phyloP scores from a whole-genome alignment of 1,140 invertebrate genomes.

The Bombus difficillimus region DNA sequence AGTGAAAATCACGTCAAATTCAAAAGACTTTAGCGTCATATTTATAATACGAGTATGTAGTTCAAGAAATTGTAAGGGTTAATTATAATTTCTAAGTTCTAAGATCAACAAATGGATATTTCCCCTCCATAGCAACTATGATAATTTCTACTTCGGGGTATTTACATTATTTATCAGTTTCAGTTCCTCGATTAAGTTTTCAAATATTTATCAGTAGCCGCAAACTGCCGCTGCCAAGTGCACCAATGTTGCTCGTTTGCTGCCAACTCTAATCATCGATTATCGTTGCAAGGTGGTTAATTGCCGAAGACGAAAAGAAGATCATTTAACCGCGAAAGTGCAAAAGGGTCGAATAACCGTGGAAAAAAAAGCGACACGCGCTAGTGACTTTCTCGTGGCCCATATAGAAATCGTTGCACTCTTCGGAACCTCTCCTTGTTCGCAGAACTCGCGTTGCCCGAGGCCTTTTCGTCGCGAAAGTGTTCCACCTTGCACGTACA shows the following conservation, averaged over 20 bases:
- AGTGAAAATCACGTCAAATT: too few relatives aligned
- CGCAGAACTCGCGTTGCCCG: slow-evolving; percentile 29
- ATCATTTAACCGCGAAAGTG: slow-evolving; percentile 46
- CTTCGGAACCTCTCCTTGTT: slow-evolving; percentile 46
- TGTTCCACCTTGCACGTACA: slow-evolving; percentile 39
- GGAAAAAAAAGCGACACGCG: slow-evolving; percentile 66
- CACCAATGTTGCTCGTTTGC: not conserved
- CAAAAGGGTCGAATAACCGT: slow-evolving; percentile 56
- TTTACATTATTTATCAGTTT: not conserved
- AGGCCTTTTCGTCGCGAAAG: slow-evolving; percentile 41
- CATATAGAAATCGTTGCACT: slow-evolving; percentile 72
- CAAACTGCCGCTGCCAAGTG: not conserved
- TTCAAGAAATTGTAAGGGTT: too few relatives aligned
- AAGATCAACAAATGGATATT: not conserved
- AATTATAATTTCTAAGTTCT: too few relatives aligned
- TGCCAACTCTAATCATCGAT: not conserved
- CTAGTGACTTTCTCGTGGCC: slow-evolving; percentile 78
- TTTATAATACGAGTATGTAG: too few relatives aligned
- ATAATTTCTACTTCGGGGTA: not conserved
- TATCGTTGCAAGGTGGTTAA: not conserved
- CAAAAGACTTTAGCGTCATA: too few relatives aligned
- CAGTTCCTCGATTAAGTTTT: not conserved
- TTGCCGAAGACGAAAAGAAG: not conserved
- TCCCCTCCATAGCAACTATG: not conserved
- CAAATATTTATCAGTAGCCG: not conserved